Evolutionary conservation across 2,113 vertebrate genomes (phyloP), one percentile per base, ranked within the genome.

Genomic region (Phyllostomus hastatus): DNA sequence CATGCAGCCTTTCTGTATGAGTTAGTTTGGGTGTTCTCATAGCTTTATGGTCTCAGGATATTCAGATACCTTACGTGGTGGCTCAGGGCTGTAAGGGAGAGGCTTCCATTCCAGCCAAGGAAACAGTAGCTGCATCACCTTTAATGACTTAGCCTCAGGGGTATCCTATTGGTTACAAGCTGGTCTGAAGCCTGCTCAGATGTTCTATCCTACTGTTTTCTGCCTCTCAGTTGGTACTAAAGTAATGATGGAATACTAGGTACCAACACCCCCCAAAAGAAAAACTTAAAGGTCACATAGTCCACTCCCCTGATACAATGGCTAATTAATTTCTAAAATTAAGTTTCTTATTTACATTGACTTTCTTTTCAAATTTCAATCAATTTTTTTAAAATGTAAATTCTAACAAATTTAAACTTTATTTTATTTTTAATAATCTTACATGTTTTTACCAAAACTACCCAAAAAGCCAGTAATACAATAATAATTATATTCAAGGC

Each of bases 371-470:
- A 89, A 78, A 76, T 84, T 95, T 89, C 28, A 88, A 16, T 61
- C 28, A 28, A 12, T 52, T 41, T 14, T 14, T 80, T 57, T 8
- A 86, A 66, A 88, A 88, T 17, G 16, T 50, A 15, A 59, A 76
- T 24, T n/a, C 19, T 61, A 88, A 38, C 12, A 83, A 52, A 6
- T 79, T 84, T 88, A 19, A 15, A 43, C 24, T 61, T 87, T 11
- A 75, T 48, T 88, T 91, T 84, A 79, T 76, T 93, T 95, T 93
- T 69, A 93, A 43, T 61, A 52, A 46, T 89, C 26, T 19, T 57
- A 90, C 66, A 28, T 83, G 52, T 50, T 78, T 92, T 89, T 78
- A 19, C 35, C 19, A 69, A 88, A 64, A 88, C 67, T 82, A 54
- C 66, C 57, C 14, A 8, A 8, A 43, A 66, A 50, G 7, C 72